Conservation (phyloP, 2,888 invertebrate genomes). For the Nomada fabriciana region DNA sequence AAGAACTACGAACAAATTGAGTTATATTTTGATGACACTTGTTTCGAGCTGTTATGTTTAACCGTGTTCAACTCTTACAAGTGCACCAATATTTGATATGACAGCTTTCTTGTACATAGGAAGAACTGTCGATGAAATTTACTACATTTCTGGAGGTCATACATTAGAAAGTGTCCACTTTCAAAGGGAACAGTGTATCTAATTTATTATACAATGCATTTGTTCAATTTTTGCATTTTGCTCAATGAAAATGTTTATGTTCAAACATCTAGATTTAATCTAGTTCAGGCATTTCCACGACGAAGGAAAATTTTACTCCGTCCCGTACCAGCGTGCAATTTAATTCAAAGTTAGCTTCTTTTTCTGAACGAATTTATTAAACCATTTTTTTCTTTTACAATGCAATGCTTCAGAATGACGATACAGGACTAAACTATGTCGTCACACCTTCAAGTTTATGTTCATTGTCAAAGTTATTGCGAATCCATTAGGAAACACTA, state of each 20-base stretch:
- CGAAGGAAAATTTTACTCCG: conserved; percentile 1
- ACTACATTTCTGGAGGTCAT: too few species aligned
- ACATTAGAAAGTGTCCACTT: not conserved
- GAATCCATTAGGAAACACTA: conserved; percentile 26
- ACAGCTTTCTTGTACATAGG: not conserved
- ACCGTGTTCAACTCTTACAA: not conserved
- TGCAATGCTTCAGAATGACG: too few species aligned
- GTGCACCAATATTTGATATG: not conserved
- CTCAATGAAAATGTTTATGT: not conserved
- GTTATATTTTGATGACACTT: not conserved
- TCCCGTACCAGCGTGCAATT: not conserved
- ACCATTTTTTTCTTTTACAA: not conserved
- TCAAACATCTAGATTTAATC: not conserved
- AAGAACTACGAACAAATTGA: not conserved
- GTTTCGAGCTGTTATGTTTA: not conserved
- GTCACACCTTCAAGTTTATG: conserved; percentile 6
- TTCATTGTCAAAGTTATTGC: conserved; percentile 21
- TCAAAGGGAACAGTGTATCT: not conserved
- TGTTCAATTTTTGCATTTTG: too few species aligned
- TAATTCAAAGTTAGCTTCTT: not conserved
- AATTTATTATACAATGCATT: too few species aligned
- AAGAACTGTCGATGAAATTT: not conserved
- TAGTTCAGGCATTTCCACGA: not conserved
- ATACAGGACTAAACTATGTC: not conserved
- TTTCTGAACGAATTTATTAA: not conserved